Evolutionary conservation across 2,797 vertebrate genomes (phyloP).

Genomic region (Sus cebifrons): DNA sequence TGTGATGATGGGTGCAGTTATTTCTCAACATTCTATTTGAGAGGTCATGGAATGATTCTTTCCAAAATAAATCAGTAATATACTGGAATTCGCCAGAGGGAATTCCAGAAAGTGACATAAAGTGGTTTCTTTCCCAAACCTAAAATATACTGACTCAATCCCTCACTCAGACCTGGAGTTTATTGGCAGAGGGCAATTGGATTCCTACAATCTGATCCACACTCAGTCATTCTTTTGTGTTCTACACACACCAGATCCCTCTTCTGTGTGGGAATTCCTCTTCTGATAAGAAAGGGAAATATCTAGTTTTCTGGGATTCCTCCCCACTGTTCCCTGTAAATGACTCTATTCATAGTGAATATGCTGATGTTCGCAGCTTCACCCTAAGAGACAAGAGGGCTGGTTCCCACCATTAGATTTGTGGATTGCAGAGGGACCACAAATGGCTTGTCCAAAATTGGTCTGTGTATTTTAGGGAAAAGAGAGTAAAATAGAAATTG

Average conservation of each 20-base stretch:
- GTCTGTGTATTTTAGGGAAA: slow-evolving; percentile 28
- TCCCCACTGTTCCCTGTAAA: background rate
- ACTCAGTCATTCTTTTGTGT: slow-evolving; percentile 7
- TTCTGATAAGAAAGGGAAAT: slow-evolving; percentile 49
- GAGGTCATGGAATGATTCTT: slow-evolving; percentile 38
- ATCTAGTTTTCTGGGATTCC: background rate
- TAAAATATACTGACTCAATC: slow-evolving; percentile 25
- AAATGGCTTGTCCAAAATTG: slow-evolving; percentile 16
- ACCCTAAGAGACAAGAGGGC: background rate
- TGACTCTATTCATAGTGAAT: background rate
- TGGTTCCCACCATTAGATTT: background rate
- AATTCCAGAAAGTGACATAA: slow-evolving; percentile 55
- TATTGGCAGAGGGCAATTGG: background rate
- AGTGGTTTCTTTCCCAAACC: slow-evolving; percentile 43
- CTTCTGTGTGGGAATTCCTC: background rate
- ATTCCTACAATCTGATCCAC: background rate
- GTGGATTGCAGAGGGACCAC: background rate
- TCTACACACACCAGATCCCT: background rate
- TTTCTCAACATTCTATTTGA: slow-evolving; percentile 35
- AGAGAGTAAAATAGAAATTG: slow-evolving; percentile 31
- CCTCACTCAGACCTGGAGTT: background rate
- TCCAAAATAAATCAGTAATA: slow-evolving; percentile 35
- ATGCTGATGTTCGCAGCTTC: background rate
- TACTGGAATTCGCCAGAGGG: background rate
- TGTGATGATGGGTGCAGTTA: background rate